These are phyloP conservation scores for Nesometra sesokonis DNA, from an alignment of 35 echinoderm and acorn worm genomes.

Conservation along the genomic window DNA sequence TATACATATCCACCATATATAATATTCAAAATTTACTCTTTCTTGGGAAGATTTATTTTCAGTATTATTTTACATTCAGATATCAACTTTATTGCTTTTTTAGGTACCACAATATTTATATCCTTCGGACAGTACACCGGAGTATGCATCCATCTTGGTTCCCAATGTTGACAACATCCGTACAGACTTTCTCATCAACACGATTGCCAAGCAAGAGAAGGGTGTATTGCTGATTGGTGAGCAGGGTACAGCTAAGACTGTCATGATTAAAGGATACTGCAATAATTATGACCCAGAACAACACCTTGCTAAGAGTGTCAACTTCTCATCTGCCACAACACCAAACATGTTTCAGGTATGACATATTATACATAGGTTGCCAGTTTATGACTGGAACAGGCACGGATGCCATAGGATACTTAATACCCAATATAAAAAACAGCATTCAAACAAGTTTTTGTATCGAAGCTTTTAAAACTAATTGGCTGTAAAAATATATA, in stretches of 20 bases:
- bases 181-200: conserved; percentile 86
- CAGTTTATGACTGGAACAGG: too few relatives aligned
- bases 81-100: too few relatives aligned
- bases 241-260: conserved; percentile 97
- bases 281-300: conserved; percentile 90
- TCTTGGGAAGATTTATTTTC: too few relatives aligned
- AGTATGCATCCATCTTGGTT: conserved; percentile 90
- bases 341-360: conserved; percentile 98
- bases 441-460: too few relatives aligned
- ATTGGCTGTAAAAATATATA: too few relatives aligned
- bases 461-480: too few relatives aligned
- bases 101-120: conserved; percentile 91
- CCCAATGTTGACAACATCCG: conserved; percentile 95
- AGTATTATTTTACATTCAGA: too few relatives aligned
- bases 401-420: too few relatives aligned
- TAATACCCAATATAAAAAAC: too few relatives aligned
- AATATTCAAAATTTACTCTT: too few relatives aligned
- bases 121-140: conserved; percentile 77
- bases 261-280: conserved; percentile 91
- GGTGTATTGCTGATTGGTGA: conserved; percentile 94
- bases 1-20: too few relatives aligned
- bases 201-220: conserved; percentile 92
- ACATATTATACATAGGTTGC: too few relatives aligned
- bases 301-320: conserved; percentile 83
- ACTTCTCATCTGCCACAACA: conserved; percentile 97